Evolutionary conservation across 2,797 vertebrate genomes (phyloP).

Genomic region (Pterois miles): DNA sequence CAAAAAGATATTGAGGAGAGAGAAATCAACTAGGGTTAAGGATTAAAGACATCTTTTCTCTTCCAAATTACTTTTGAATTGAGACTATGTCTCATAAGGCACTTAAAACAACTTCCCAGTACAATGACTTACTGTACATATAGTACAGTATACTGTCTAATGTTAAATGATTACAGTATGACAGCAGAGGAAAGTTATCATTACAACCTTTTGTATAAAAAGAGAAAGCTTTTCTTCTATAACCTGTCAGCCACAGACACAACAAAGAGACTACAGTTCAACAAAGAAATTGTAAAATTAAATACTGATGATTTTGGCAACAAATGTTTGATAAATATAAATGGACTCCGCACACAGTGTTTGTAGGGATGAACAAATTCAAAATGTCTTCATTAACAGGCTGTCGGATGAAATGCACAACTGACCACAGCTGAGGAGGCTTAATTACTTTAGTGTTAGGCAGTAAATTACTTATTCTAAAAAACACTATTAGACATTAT

Average conservation of each 20-base stretch:
- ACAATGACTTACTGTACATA: not conserved
- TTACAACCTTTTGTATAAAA: not conserved
- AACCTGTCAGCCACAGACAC: not conserved
- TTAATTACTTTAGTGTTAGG: constrained; percentile 14
- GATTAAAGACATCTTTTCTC: constrained; percentile 5
- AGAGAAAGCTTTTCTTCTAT: not conserved
- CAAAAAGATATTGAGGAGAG: not conserved
- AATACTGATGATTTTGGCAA: constrained; percentile 44
- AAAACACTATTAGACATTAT: not conserved
- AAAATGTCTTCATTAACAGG: not conserved
- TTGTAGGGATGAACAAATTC: constrained; percentile 2
- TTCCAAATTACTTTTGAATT: not conserved
- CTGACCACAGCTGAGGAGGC: not conserved
- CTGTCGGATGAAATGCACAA: constrained; percentile 22
- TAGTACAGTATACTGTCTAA: not conserved
- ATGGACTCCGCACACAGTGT: not conserved
- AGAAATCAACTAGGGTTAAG: not conserved
- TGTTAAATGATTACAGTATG: constrained; percentile 17
- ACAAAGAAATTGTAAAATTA: not conserved
- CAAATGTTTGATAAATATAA: not conserved
- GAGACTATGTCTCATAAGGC: constrained; percentile 38
- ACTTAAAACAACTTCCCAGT: constrained; percentile 38
- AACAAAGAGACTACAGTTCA: not conserved
- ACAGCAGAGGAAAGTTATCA: not conserved
- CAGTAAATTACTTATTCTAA: constrained; percentile 17